Evolutionary conservation across 92 coral and sea anemone genomes (phyloP).

Genomic region (Parazoanthus swiftii): DNA sequence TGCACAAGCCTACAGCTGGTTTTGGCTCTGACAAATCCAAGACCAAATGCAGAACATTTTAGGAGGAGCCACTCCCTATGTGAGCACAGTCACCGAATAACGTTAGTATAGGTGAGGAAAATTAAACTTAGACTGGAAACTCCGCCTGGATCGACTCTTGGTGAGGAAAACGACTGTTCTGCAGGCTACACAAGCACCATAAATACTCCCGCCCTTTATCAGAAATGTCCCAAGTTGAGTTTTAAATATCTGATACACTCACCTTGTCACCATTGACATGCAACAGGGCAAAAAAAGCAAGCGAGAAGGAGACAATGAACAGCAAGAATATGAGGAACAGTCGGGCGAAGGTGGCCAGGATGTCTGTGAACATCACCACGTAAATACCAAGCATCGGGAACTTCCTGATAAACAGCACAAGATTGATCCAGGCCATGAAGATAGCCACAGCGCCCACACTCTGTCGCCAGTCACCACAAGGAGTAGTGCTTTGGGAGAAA

Average conservation of each 20-base stretch:
- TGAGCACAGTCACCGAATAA: too few species aligned
- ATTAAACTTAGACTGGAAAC: too few species aligned
- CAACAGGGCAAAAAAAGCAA: constrained; percentile 78
- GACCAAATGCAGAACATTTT: too few species aligned
- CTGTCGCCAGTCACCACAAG: constrained; percentile 59
- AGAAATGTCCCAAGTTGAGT: neutral
- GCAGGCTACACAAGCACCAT: too few species aligned
- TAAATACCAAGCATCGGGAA: constrained; percentile 96
- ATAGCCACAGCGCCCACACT: constrained; percentile 89
- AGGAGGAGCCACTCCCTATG: too few species aligned
- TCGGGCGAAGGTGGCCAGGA: constrained; percentile 71
- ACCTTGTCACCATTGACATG: constrained; percentile 40
- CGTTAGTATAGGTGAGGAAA: too few species aligned
- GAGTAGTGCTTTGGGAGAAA: constrained; percentile 8
- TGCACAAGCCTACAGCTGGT: too few species aligned
- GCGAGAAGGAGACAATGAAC: constrained; percentile 82
- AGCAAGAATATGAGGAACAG: constrained; percentile 76
- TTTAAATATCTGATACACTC: neutral
- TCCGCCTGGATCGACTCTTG: too few species aligned
- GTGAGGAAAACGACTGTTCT: too few species aligned
- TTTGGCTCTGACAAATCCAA: too few species aligned
- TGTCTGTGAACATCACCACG: constrained; percentile 96
- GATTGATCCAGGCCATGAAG: constrained; percentile 85
- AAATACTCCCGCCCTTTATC: too few species aligned
- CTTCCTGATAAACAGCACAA: constrained; percentile 83